Evolutionary conservation across 2,797 vertebrate species (phyloP).

Genomic region (Petrocephalus schoutedeni): DNA sequence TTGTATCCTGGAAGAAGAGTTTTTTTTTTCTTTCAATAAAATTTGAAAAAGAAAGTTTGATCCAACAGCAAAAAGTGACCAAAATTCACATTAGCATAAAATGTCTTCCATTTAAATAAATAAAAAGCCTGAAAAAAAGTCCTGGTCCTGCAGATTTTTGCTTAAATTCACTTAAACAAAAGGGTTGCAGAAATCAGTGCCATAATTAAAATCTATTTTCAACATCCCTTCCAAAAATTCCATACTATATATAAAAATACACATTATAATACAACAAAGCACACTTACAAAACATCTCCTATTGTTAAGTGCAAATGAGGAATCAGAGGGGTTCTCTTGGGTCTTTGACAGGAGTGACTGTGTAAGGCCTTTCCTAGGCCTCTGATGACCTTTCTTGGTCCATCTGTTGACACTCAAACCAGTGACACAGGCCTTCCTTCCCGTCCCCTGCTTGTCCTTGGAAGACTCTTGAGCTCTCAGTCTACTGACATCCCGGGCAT

Average conservation of each 20-base stretch:
- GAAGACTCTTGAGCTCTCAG: conserved; percentile 21
- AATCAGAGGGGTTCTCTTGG: conserved; percentile 15
- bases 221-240: too few relatives aligned
- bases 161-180: background rate
- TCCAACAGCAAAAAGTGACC: background rate
- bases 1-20: background rate
- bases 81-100: background rate
- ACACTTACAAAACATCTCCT: conserved; percentile 15
- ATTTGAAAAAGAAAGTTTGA: background rate
- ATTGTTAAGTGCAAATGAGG: background rate
- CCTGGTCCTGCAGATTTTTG: background rate
- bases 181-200: too few relatives aligned
- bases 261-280: background rate
- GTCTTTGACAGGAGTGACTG: background rate
- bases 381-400: conserved; percentile 41
- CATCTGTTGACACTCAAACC: conserved; percentile 64
- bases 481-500: conserved; percentile 17
- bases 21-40: background rate
- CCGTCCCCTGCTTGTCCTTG: conserved; percentile 41
- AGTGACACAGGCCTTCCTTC: conserved; percentile 62
- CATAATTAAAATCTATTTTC: too few relatives aligned
- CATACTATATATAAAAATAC: too few relatives aligned
- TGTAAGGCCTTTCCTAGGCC: background rate
- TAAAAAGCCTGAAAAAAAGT: background rate
- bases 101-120: background rate